Percentiles rank a stretch among this genome's conserved stretches.
Conservation (phyloP, 2,888 invertebrate species). For the Amiota communis region DNA sequence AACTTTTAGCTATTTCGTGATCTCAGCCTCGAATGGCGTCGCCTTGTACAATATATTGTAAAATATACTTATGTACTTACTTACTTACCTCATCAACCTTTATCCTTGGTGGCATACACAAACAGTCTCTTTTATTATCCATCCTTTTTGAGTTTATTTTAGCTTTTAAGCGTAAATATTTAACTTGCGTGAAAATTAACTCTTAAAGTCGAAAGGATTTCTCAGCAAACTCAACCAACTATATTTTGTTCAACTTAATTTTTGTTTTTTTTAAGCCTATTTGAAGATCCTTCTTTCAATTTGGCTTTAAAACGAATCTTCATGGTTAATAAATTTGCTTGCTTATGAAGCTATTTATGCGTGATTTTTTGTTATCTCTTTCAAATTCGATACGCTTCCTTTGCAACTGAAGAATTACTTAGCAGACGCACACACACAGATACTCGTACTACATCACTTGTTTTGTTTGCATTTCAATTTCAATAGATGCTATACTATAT, state of each 20-base stretch:
- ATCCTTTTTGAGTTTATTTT: slow-evolving; percentile 11
- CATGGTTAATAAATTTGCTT: neutral
- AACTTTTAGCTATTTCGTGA: neutral
- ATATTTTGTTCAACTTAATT: neutral
- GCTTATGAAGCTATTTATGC: neutral
- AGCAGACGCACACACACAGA: neutral
- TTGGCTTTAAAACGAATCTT: neutral
- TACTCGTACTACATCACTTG: neutral
- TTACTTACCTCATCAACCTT: slow-evolving; percentile 32
- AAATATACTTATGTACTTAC: slow-evolving; percentile 58
- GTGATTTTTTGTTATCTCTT: neutral
- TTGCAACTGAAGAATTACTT: slow-evolving; percentile 4
- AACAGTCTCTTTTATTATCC: neutral
- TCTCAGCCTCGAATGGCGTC: neutral
- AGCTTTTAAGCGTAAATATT: slow-evolving; percentile 32
- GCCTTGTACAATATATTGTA: slow-evolving; percentile 49
- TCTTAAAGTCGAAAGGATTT: slow-evolving; percentile 32
- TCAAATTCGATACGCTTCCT: neutral
- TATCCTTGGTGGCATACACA: neutral
- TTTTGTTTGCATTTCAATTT: slow-evolving; percentile 20
- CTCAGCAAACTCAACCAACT: too few species aligned
- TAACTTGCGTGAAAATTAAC: slow-evolving; percentile 64
- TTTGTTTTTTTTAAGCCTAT: slow-evolving; percentile 6
- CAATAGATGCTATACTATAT: slow-evolving; percentile 6
- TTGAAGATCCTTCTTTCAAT: slow-evolving; percentile 1